phyloP scores from a whole-genome alignment of 2,797 vertebrate species.

The Poecilia picta region DNA sequence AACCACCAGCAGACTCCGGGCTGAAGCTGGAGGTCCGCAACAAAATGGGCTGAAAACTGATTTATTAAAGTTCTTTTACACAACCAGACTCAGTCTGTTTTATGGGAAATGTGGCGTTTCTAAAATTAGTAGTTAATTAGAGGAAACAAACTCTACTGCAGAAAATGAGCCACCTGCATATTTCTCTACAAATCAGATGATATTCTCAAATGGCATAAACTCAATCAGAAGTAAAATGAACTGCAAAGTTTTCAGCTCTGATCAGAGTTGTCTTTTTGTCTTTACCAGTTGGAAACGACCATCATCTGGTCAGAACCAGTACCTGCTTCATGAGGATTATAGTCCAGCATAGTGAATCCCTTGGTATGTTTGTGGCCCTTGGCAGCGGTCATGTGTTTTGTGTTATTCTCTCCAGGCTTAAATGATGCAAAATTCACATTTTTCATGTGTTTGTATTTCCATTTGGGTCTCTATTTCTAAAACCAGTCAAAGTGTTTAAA shows the following conservation, averaged over 20 bases:
- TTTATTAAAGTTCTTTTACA: no score
- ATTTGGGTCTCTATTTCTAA: no score
- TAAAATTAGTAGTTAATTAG: neutral
- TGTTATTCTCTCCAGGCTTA: no score
- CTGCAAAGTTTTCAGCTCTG: neutral
- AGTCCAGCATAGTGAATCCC: no score
- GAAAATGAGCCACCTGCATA: neutral
- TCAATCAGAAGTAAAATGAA: neutral
- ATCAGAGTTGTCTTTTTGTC: neutral
- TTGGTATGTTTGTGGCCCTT: no score
- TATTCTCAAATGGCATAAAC: neutral
- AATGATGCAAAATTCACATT: no score
- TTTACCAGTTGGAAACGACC: neutral
- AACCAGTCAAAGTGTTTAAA: no score
- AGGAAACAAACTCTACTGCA: neutral
- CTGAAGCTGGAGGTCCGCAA: neutral
- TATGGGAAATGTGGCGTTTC: neutral
- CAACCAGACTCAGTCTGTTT: no score
- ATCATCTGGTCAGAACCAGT: no score
- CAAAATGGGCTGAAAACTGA: neutral
- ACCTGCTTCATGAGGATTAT: no score
- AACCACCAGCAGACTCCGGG: neutral
- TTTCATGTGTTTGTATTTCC: no score
- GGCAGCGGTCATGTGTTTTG: no score
- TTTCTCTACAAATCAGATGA: neutral